phyloP scores from a whole-genome alignment of 2,888 invertebrate genomes.

The Chelonus formosanus region DNA sequence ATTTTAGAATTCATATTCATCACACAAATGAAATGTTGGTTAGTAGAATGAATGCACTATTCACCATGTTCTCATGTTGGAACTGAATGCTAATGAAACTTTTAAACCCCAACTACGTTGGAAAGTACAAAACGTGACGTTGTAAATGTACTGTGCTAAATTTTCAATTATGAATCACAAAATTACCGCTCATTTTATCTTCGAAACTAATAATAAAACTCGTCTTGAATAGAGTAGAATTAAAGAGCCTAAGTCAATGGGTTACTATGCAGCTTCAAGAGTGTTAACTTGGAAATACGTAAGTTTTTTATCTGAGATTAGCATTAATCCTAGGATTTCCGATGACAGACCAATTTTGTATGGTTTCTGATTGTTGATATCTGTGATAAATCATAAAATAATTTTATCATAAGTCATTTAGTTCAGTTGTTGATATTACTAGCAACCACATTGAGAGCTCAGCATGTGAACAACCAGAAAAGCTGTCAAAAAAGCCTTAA shows the following conservation, averaged over 20 bases:
- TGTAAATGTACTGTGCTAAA: constrained; percentile 1
- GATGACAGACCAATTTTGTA: too few species aligned
- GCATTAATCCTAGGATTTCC: background rate
- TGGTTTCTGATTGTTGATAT: too few species aligned
- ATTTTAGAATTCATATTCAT: too few species aligned
- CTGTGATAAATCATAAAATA: too few species aligned
- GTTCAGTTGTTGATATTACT: too few species aligned
- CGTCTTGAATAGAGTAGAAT: background rate
- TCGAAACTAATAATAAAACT: constrained; percentile 10
- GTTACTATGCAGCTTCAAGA: constrained; percentile 17
- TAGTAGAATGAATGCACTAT: too few species aligned
- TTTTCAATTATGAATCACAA: constrained; percentile 8
- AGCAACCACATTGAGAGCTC: too few species aligned
- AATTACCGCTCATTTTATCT: constrained; percentile 2
- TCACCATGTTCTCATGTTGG: constrained; percentile 1
- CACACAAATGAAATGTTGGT: too few species aligned
- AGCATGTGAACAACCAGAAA: too few species aligned
- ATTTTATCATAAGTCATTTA: too few species aligned
- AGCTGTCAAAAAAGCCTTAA: background rate
- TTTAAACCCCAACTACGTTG: background rate
- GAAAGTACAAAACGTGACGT: constrained; percentile 4
- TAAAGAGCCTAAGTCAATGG: constrained; percentile 37
- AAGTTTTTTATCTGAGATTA: background rate
- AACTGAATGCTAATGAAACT: constrained; percentile 10
- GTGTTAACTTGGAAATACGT: background rate